Percentiles rank a stretch among this genome's conserved stretches.
Conservation (phyloP, 2,888 invertebrate species). For the Parnassius smintheus region DNA sequence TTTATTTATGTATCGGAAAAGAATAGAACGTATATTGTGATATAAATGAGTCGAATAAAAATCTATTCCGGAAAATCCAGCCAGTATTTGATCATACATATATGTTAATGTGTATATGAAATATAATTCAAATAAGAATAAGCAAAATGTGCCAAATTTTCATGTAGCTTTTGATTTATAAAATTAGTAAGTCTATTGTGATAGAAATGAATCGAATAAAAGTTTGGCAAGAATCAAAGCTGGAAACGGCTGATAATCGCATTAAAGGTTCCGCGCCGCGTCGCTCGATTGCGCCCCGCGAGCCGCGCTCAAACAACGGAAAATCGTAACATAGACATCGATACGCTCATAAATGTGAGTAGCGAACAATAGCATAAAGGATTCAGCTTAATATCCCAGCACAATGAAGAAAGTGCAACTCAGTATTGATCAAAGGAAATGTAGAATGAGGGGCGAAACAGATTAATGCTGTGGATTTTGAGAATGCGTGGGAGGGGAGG, state of each 20-base stretch:
- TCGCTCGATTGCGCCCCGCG: neutral
- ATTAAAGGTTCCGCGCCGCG: neutral
- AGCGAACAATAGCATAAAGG: neutral
- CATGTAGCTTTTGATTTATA: neutral
- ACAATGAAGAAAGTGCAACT: too few species aligned
- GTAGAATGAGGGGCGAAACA: neutral
- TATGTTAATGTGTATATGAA: too few species aligned
- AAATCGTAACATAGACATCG: neutral
- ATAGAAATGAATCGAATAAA: neutral
- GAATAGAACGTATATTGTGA: too few species aligned
- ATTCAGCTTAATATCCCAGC: too few species aligned
- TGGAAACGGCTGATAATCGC: constrained; percentile 1
- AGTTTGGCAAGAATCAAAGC: neutral
- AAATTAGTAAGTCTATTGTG: constrained; percentile 1
- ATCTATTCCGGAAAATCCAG: too few species aligned
- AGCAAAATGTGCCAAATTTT: neutral
- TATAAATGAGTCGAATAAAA: neutral
- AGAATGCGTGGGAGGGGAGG: neutral
- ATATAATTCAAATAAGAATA: too few species aligned
- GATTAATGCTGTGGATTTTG: neutral
- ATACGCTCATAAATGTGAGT: neutral
- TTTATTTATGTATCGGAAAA: too few species aligned
- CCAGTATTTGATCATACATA: too few species aligned
- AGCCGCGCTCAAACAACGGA: neutral
- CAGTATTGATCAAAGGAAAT: too few species aligned